Conservation (phyloP, 1,140 invertebrate genomes). For the Hyles euphorbiae region DNA sequence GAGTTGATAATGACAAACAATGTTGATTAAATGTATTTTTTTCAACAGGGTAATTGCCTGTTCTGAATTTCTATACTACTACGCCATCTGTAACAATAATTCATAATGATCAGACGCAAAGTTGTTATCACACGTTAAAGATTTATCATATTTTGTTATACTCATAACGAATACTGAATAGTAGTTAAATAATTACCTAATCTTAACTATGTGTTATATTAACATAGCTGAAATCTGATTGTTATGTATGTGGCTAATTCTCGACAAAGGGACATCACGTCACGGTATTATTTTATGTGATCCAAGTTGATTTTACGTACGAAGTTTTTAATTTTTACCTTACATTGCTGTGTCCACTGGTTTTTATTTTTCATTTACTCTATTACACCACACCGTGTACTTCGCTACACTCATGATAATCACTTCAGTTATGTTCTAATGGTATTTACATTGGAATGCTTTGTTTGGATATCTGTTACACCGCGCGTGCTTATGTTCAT, state of each 20-base stretch:
- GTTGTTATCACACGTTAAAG: no score
- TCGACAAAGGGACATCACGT: constrained; percentile 48
- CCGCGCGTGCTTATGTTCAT: background rate
- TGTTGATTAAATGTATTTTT: no score
- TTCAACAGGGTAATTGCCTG: no score
- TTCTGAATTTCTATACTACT: no score
- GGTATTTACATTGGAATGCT: constrained; percentile 34
- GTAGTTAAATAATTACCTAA: background rate
- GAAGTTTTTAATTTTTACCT: background rate
- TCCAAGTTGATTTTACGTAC: background rate
- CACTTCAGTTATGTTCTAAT: constrained; percentile 71
- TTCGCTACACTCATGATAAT: constrained; percentile 66
- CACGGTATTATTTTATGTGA: constrained; percentile 8
- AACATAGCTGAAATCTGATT: constrained; percentile 71
- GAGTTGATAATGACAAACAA: no score
- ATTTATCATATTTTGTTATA: no score
- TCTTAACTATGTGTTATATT: constrained; percentile 14
- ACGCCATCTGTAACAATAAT: no score
- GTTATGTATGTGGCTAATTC: constrained; percentile 73
- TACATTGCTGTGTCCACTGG: constrained; percentile 8
- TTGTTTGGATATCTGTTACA: constrained; percentile 33
- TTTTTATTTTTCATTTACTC: constrained; percentile 28
- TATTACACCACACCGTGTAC: constrained; percentile 20
- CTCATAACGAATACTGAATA: no score
- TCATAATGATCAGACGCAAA: no score